Evolutionary conservation across 1,140 invertebrate species (phyloP), one percentile per base, ranked within the genome.

Genomic region (Drosophila kurseongensis): DNA sequence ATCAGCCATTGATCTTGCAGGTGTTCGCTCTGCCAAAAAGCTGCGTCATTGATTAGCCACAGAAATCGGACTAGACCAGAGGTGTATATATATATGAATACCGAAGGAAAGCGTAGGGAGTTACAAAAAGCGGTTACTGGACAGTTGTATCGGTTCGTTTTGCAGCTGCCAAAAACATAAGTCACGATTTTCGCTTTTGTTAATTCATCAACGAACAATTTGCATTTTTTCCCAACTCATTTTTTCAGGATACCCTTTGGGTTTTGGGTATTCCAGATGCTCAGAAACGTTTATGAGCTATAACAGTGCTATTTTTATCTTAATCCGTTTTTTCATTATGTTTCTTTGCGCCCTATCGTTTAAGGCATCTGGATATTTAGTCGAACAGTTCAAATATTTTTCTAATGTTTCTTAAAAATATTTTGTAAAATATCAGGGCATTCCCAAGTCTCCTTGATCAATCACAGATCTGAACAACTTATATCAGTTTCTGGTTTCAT

Each of bases 121-220:
- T 47, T 23, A 38, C 42, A 40, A 50, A 54, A 40, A 38, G 41
- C 59, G 55, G 42, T 73, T 71, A 48, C 67, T 77, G 78, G 71
- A 76, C 78, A 79, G 69, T 76, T 71, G 71, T 35, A 29, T 38
- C 47, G 72, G 55, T 66, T 68, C 63, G 68, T 68, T 79, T 78
- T 78, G 86, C 86, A 90, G 86, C 86, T 90, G 88, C 88, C 88
- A 90, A 90, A 90, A 90, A 86, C 88, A 90, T 90, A 90, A 90
- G 88, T 90, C 88, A 90, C 88, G 88, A 90, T 90, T 90, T 90
- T 89, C 68, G 86, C 88, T 90, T 90, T 90, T 90, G 88, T 90
- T 90, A 90, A 90, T 90, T 90, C 88, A 90, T 90, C 86, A 90
- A 85, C 88, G 80, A 86, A 90, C 82, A 90, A 90, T 90, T 90